Evolutionary conservation across 2,888 invertebrate species (phyloP).

Genomic region (Andrena marginata): DNA sequence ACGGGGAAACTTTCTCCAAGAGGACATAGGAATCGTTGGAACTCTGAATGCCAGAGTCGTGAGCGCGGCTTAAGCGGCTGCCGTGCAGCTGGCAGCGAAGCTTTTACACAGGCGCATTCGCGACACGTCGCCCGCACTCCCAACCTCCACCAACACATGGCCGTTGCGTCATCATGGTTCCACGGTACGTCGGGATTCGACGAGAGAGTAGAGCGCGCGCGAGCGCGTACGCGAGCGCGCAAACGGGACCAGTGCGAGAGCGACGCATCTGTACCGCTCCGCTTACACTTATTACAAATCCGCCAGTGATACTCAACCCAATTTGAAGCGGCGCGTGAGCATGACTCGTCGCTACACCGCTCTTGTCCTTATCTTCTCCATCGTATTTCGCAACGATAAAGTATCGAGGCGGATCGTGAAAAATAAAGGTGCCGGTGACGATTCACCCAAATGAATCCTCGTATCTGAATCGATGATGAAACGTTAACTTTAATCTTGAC

Average conservation of each 20-base stretch:
- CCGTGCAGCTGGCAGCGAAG: slow-evolving; percentile 66
- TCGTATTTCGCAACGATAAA: background rate
- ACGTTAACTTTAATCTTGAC: no score
- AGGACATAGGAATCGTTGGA: background rate
- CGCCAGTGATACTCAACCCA: slow-evolving; percentile 72
- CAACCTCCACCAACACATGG: slow-evolving; percentile 72
- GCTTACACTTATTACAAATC: slow-evolving; percentile 73
- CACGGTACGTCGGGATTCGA: slow-evolving; percentile 75
- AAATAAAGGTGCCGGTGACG: no score
- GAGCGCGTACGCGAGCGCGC: slow-evolving; percentile 49
- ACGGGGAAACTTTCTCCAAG: slow-evolving; percentile 7
- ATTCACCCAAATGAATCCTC: no score
- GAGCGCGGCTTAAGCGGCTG: slow-evolving; percentile 71
- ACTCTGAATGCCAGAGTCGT: slow-evolving; percentile 45
- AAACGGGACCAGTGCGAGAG: slow-evolving; percentile 55
- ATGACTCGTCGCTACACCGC: background rate
- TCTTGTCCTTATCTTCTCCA: background rate
- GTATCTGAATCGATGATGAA: no score
- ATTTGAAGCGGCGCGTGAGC: slow-evolving; percentile 6
- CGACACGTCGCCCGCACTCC: slow-evolving; percentile 70
- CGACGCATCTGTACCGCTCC: slow-evolving; percentile 73
- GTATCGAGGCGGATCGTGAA: no score
- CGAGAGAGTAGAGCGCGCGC: slow-evolving; percentile 55
- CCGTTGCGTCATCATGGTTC: slow-evolving; percentile 78
- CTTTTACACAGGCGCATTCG: slow-evolving; percentile 69